phyloP scores from a whole-genome alignment of 2,888 invertebrate species.

The Tuta absoluta region DNA sequence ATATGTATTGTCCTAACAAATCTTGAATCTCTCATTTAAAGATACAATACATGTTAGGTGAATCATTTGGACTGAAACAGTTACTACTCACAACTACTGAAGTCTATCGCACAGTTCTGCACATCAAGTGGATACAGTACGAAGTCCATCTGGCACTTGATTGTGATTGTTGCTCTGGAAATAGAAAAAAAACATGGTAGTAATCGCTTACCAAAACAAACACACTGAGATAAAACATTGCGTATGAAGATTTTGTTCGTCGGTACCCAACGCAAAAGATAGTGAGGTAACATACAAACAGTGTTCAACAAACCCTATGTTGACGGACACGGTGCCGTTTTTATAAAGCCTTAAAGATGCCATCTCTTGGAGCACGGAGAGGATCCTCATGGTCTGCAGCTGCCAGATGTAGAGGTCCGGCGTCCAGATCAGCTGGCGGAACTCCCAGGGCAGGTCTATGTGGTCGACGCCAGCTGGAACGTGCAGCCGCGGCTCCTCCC shows the following conservation, averaged over 20 bases:
- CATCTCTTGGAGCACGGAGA: slow-evolving; percentile 83
- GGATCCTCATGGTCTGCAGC: slow-evolving; percentile 82
- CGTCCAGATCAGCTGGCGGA: slow-evolving; percentile 82
- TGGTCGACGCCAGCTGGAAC: slow-evolving; percentile 69
- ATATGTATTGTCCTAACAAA: too few relatives aligned
- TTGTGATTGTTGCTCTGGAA: slow-evolving; percentile 82
- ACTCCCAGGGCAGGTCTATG: slow-evolving; percentile 83
- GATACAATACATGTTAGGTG: too few relatives aligned
- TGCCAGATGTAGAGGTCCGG: slow-evolving; percentile 84
- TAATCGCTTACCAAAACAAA: background rate
- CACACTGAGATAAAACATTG: background rate
- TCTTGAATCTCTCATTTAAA: too few relatives aligned
- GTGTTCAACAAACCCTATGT: slow-evolving; percentile 84
- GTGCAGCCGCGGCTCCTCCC: slow-evolving; percentile 79
- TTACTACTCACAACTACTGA: slow-evolving; percentile 82
- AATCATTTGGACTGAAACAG: too few relatives aligned
- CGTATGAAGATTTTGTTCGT: too few relatives aligned
- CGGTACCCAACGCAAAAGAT: too few relatives aligned
- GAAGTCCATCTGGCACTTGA: slow-evolving; percentile 85
- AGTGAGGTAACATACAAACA: too few relatives aligned
- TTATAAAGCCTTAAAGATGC: slow-evolving; percentile 82
- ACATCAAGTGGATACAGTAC: slow-evolving; percentile 83
- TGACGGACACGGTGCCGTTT: slow-evolving; percentile 83
- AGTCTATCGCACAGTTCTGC: slow-evolving; percentile 83
- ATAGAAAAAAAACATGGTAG: background rate